phyloP scores from a whole-genome alignment of 2,113 vertebrate species.

The Ceyx melanurus region DNA sequence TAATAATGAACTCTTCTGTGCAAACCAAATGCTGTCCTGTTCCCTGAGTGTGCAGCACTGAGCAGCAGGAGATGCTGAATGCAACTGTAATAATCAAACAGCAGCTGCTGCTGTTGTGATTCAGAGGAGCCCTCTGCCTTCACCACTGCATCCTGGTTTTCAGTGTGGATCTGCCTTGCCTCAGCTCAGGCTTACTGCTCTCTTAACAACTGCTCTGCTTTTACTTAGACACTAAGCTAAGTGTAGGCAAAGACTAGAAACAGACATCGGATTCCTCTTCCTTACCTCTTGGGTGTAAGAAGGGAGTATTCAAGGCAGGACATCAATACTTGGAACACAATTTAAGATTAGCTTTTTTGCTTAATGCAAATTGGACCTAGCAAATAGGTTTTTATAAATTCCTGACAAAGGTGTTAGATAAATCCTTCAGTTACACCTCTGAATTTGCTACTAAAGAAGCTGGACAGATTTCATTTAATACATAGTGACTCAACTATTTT shows the following conservation, averaged over 20 bases:
- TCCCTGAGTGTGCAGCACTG: neutral
- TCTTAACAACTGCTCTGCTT: neutral
- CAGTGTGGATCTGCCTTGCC: neutral
- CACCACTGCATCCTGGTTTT: neutral
- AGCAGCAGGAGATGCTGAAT: neutral
- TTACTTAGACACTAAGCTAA: neutral
- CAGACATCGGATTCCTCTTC: neutral
- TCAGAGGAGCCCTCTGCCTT: neutral
- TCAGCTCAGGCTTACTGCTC: neutral
- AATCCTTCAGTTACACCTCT: neutral
- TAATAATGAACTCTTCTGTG: neutral
- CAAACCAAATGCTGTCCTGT: neutral
- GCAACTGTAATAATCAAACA: too few species aligned
- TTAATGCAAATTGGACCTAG: neutral
- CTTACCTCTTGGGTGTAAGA: neutral
- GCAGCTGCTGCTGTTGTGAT: neutral
- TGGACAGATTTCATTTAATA: neutral
- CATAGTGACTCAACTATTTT: neutral
- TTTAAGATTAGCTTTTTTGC: neutral
- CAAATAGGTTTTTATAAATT: neutral
- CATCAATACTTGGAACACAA: neutral
- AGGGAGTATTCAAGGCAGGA: neutral
- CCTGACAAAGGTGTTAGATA: neutral
- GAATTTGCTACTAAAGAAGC: neutral
- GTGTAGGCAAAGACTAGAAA: neutral